These are phyloP conservation scores for Rambutsinella grinnellia DNA, from an alignment of 2,888 invertebrate genomes.

Conservation along the genomic window DNA sequence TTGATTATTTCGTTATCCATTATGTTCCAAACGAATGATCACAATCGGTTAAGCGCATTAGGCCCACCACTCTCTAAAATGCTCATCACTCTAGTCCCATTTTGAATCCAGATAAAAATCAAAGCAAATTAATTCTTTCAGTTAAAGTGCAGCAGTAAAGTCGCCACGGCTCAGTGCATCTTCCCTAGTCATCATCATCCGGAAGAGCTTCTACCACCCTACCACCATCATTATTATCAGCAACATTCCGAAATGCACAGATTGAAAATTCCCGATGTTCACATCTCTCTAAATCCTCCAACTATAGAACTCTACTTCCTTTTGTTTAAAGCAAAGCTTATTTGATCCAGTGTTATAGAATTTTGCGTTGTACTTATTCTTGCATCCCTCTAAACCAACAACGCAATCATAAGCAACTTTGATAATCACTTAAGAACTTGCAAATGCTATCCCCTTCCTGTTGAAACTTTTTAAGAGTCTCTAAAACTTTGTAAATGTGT, in stretches of 20 bases:
- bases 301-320: background rate
- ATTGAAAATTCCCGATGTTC: background rate
- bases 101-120: constrained; percentile 8
- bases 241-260: background rate
- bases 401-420: background rate
- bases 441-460: background rate
- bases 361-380: background rate
- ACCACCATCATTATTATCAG: background rate
- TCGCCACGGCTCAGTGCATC: constrained; percentile 12
- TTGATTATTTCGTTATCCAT: no score
- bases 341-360: background rate
- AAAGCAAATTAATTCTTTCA: constrained; percentile 11
- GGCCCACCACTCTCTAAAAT: no score
- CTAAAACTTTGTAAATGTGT: background rate
- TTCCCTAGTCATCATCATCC: constrained; percentile 1
- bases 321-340: background rate
- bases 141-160: background rate
- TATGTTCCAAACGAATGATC: background rate
- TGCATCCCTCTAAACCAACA: background rate
- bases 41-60: background rate
- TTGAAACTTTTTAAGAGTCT: background rate
- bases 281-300: background rate
- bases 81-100: background rate
- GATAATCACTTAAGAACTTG: background rate
- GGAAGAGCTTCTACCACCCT: background rate